Evolutionary conservation across 2,888 invertebrate genomes (phyloP), one percentile per base, ranked within the genome.

Genomic region (Danaus chrysippus): DNA sequence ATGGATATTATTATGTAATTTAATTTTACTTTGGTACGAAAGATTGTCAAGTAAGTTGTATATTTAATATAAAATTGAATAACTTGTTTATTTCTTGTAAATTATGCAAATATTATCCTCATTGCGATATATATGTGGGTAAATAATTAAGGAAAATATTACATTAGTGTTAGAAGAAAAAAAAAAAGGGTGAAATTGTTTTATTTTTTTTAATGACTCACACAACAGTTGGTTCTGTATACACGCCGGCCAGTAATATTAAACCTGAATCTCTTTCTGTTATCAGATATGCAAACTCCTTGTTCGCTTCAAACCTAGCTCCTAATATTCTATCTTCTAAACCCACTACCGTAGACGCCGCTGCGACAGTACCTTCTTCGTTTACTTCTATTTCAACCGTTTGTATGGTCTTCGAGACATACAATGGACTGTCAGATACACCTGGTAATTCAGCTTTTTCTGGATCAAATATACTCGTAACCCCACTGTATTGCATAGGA

Each of bases 301-400:
- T 92, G 73, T 94, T 94, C 0, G 93, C 92, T 70, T 91, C 89
- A 70, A 94, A 93, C 68, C 92, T 90, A 23, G 93, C 93, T 0
- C 82, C 83, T 23, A 88, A 67, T 44, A 88, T 82, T 42, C 89
- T 84, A 42, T 89, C 87, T 73, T 91, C 88, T 54, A 91, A 73
- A 0, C 87, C 88, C 0, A 89, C 79, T 0, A 90, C 91, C 3
- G 94, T 92, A 0, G 93, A 92, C 0, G 93, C 93, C 0, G 93
- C 91, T 0, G 95, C 95, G 2, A 93, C 92, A 0, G 95, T 95
- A 0, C 96, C 96, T 74, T 94, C 93, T 81, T 96, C 96, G 59
- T 92, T 93, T 0, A 96, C 95, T 72, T 94, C 94, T 61, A 96
- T 92, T 71, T 93, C 92, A 0, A 95, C 94, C 71, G 93, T 94